A percentile compares a stretch with the other conserved stretches of the same genome.
These are phyloP conservation scores for Okapia johnstoni DNA, from an alignment of 2,113 vertebrate species.

Conservation along the genomic window DNA sequence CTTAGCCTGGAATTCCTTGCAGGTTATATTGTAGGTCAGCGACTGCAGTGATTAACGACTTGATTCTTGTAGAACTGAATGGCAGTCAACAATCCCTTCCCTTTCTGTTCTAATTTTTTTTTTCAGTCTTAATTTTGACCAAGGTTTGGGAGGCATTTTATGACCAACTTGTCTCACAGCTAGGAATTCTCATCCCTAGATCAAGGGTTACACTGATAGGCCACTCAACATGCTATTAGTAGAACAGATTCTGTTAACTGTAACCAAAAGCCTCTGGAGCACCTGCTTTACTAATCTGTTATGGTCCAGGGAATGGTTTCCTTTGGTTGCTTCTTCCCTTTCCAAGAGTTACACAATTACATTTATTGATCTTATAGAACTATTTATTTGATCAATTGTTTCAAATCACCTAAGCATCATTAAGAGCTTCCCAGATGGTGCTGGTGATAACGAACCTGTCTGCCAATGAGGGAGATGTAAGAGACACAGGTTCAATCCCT, in stretches of 20 bases:
- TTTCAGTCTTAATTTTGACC: background rate
- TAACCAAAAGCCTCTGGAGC: background rate
- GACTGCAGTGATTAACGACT: background rate
- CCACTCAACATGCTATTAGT: background rate
- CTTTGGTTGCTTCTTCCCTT: background rate
- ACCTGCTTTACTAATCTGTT: background rate
- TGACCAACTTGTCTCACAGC: background rate
- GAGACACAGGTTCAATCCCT: background rate
- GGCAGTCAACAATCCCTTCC: background rate
- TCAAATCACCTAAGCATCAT: background rate
- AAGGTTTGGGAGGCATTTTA: background rate
- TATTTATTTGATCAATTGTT: background rate
- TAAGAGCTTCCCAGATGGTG: background rate
- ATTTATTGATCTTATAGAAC: background rate
- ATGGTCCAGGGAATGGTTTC: background rate
- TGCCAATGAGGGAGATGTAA: background rate
- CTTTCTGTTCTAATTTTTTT: background rate
- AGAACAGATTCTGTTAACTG: background rate
- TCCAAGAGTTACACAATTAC: background rate
- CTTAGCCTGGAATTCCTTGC: background rate
- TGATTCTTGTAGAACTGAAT: background rate
- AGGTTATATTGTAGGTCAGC: background rate
- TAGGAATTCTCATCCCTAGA: background rate
- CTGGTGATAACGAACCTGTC: background rate
- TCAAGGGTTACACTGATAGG: no score